Conservation (phyloP, 2,797 vertebrate genomes). For the Hippoglossus hippoglossus region DNA sequence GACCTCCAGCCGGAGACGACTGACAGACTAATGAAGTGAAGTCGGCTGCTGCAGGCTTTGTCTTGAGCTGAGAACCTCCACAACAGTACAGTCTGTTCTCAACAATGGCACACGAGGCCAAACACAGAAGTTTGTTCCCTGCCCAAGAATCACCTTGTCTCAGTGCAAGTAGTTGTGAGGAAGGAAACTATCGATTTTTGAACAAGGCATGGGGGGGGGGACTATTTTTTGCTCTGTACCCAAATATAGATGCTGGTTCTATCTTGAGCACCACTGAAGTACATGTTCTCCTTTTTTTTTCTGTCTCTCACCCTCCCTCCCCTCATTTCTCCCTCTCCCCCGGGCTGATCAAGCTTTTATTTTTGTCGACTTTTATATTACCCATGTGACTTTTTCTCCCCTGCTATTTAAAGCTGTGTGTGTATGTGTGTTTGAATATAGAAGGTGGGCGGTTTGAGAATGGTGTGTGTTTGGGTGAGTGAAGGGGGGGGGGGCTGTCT, state of each 20-base stretch:
- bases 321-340: slow-evolving; percentile 18
- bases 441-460: too few species aligned
- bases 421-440: slow-evolving; percentile 27
- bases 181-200: slow-evolving; percentile 56
- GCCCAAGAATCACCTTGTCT: slow-evolving; percentile 30
- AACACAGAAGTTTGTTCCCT: slow-evolving; percentile 11
- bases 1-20: background rate
- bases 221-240: slow-evolving; percentile 60
- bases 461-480: slow-evolving; percentile 7
- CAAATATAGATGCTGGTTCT: slow-evolving; percentile 68
- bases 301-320: slow-evolving; percentile 23
- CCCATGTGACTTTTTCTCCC: slow-evolving; percentile 71
- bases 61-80: background rate
- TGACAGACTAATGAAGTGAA: background rate
- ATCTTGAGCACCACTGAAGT: slow-evolving; percentile 67
- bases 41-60: slow-evolving; percentile 12
- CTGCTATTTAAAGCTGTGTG: slow-evolving; percentile 74
- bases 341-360: slow-evolving; percentile 65
- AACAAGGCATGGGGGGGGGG: slow-evolving; percentile 22
- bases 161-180: slow-evolving; percentile 11
- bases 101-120: background rate
- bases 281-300: slow-evolving; percentile 39
- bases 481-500: slow-evolving; percentile 17
- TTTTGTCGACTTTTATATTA: slow-evolving; percentile 70
- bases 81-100: slow-evolving; percentile 26